Base-by-base conservation (phyloP, 2,888 invertebrate genomes). In the Mythimna ferrago region DNA sequence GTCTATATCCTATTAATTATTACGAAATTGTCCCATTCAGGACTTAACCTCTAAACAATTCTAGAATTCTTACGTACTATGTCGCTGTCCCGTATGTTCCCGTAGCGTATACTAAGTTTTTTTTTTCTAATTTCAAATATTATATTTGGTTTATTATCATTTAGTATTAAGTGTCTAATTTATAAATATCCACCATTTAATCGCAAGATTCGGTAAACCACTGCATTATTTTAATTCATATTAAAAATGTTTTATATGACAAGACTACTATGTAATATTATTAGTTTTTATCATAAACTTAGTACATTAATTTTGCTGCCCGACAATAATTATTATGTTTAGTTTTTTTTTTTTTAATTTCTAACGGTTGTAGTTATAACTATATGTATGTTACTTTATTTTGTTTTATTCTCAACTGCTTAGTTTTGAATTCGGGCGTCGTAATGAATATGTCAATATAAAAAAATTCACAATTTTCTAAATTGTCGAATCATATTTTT, bases 311-410 rank as follows among this genome's bases (percentile, higher is more conserved):
- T 89, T 90, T 92, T 92, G 94, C 93, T 94, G 94, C 91, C 90
- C 90, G 95, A 94, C 93, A 94, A 94, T 94, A 94, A 93, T 89
- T 69, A 80, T 89, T 90, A 88, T 86, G 76, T 91, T 93, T 91
- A 91, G 87, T 92, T 92, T 82, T 74, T 71, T 82, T 74, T 71
- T 83, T 74, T 71, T 82, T 85, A 90, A 48, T 48, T 83, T 87
- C 80, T 86, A 88, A 90, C 80, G 90, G 90, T 90, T 93, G 88
- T 92, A 86, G 86, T 84, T 77, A 76, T 89, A 88, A 85, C 84
- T 86, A 87, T 88, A 87, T 87, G 80, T 84, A 86, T 87, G 84
- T 86, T 88, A 87, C 83, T 88, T 84, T 81, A 80, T 84, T 81
- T 85, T 86, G 84, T 72, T 81, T 78, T 83, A 76, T 76, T 64